These are phyloP conservation scores for Pterostichus madidus DNA, from an alignment of 2,888 invertebrate genomes.

Conservation along the genomic window DNA sequence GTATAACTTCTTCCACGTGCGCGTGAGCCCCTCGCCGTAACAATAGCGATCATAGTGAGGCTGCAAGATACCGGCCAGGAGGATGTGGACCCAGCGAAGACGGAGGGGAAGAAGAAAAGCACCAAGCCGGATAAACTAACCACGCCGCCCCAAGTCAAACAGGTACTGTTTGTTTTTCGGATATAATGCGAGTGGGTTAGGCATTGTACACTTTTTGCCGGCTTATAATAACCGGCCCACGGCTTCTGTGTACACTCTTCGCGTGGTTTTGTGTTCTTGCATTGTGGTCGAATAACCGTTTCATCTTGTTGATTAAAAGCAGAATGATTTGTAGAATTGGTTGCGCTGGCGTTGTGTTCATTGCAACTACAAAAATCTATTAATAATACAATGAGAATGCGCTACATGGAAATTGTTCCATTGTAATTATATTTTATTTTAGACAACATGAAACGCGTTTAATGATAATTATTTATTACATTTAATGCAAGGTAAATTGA, in stretches of 20 bases:
- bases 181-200: slow-evolving; percentile 12
- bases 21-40: slow-evolving; percentile 62
- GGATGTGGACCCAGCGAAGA: slow-evolving; percentile 82
- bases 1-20: slow-evolving; percentile 21
- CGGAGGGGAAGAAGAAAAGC: slow-evolving; percentile 83
- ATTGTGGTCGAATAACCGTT: slow-evolving; percentile 47
- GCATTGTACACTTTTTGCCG: slow-evolving; percentile 20
- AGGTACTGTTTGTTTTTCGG: slow-evolving; percentile 68
- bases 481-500: slow-evolving; percentile 33
- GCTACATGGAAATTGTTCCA: slow-evolving; percentile 8
- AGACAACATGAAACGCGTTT: slow-evolving; percentile 26
- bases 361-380: slow-evolving; percentile 35
- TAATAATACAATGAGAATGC: slow-evolving; percentile 21
- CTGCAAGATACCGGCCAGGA: slow-evolving; percentile 82
- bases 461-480: slow-evolving; percentile 37
- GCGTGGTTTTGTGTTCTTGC: slow-evolving; percentile 32
- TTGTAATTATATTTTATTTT: slow-evolving; percentile 31
- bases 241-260: slow-evolving; percentile 13
- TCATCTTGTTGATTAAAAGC: slow-evolving; percentile 50
- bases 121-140: slow-evolving; percentile 81
- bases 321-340: slow-evolving; percentile 44
- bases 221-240: slow-evolving; percentile 22
- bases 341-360: slow-evolving; percentile 11
- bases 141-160: slow-evolving; percentile 77
- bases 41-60: slow-evolving; percentile 84